Evolutionary conservation across 2,888 invertebrate genomes (phyloP), one percentile per base, ranked within the genome.

Genomic region (Plutella xylostella): DNA sequence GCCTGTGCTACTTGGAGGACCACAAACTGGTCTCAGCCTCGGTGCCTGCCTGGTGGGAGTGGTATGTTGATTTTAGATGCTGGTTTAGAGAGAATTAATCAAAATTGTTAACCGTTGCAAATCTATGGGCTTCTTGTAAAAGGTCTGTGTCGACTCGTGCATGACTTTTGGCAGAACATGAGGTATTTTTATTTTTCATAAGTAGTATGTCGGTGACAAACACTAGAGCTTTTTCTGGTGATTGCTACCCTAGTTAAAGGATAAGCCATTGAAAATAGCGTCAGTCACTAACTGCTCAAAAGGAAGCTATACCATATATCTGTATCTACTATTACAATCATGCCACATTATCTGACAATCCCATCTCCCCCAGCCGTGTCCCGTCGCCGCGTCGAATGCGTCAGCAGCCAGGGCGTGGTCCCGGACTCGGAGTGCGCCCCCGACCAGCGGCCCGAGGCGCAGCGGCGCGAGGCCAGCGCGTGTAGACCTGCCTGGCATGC

Each of bases 401-500:
- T 87, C 72, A 48, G 68, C 64, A 52, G 82, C 80, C 59, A 88
- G 82, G 72, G 73, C 5, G 70, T 74, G 0, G 52, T 57, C 2
- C 44, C 61, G 0, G 72, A 73, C 1, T 42, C 61, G 4, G 85
- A 87, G 47, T 98, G 97, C 66, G 90, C 92, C 57, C 87, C 88
- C 53, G 84, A 87, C 50, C 86, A 87, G 25, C 89, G 88, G 58
- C 98, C 97, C 0, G 86, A 90, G 42, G 89, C 90, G 55, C 88
- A 89, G 22, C 90, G 91, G 63, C 91, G 94, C 61, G 97, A 97
- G 63, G 88, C 89, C 60, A 92, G 90, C 61, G 89, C 89, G n/a
- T 97, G 97, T 79, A 90, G 89, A 60, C 93, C 96, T 0, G 89
- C 91, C 42, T 98, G 98, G 98, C 88, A 91, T 49, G 91, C 93